Percentiles rank a stretch among this genome's conserved stretches.
Evolutionary conservation across 2,888 invertebrate genomes (phyloP).

Genomic region (Archips xylosteana): DNA sequence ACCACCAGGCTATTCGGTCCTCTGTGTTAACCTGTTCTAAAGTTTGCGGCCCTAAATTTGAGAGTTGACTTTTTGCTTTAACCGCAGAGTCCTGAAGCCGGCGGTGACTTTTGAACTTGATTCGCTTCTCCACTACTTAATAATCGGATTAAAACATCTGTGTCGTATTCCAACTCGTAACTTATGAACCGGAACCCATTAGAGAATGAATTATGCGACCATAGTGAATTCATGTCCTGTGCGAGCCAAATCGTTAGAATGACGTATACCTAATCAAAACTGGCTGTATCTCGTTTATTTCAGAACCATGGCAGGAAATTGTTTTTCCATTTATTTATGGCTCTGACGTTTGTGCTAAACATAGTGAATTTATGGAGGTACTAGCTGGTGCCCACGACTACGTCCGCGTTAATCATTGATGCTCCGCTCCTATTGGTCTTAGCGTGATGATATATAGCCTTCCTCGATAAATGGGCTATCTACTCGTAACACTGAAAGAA

Average conservation of each 20-base stretch:
- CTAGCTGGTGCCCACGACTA: too few species aligned
- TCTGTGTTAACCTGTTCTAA: too few species aligned
- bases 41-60: too few species aligned
- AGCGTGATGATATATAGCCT: too few species aligned
- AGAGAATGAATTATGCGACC: slow-evolving; percentile 4
- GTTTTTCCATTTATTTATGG: slow-evolving; percentile 6
- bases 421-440: too few species aligned
- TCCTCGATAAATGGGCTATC: too few species aligned
- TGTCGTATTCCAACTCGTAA: not conserved
- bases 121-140: not conserved
- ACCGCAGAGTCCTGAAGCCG: not conserved
- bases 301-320: slow-evolving; percentile 18
- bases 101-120: too few species aligned
- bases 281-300: slow-evolving; percentile 18
- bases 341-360: slow-evolving; percentile 3
- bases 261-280: slow-evolving; percentile 13
- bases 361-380: slow-evolving; percentile 1
- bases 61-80: not conserved
- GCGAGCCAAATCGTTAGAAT: slow-evolving; percentile 18
- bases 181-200: not conserved
- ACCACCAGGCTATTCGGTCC: too few species aligned
- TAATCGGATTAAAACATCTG: not conserved
- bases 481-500: too few species aligned
- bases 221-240: not conserved
- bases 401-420: too few species aligned